Conservation (phyloP, 2,888 invertebrate genomes). For the Drosophila falleni region DNA sequence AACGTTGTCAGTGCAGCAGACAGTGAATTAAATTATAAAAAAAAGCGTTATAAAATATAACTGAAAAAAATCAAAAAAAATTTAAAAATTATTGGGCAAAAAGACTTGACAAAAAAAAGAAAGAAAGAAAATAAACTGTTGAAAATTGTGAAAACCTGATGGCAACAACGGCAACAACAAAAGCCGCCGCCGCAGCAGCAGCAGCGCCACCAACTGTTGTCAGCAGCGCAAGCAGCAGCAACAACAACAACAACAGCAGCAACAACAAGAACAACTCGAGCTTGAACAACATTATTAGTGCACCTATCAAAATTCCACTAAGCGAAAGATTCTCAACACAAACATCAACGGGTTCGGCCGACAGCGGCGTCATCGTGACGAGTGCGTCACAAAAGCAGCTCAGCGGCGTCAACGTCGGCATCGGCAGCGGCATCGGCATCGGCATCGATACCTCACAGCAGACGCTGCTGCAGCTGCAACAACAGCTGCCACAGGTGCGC, state of each 20-base stretch:
- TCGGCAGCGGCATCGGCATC: constrained; percentile 49
- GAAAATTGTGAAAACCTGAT: constrained; percentile 73
- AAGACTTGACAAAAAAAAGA: constrained; percentile 2
- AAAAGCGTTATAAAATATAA: constrained; percentile 15
- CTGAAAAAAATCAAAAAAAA: constrained; percentile 9
- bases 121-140: constrained; percentile 7
- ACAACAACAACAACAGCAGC: constrained; percentile 38
- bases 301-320: constrained; percentile 83
- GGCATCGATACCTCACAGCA: constrained; percentile 33
- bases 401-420: constrained; percentile 11
- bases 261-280: constrained; percentile 28
- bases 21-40: constrained; percentile 18
- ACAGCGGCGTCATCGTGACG: constrained; percentile 80
- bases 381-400: constrained; percentile 66
- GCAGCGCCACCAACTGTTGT: constrained; percentile 30
- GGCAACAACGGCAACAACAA: constrained; percentile 72
- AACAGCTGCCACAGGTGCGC: constrained; percentile 66
- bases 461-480: constrained; percentile 59
- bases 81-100: constrained; percentile 5
- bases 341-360: constrained; percentile 83
- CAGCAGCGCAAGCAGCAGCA: constrained; percentile 34
- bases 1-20: constrained; percentile 37
- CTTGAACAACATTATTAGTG: constrained; percentile 58
- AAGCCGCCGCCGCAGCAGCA: constrained; percentile 42
- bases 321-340: constrained; percentile 83